Percentiles rank a stretch among this genome's conserved stretches.
These are phyloP conservation scores for Hippoglossus hippoglossus DNA, from an alignment of 2,797 vertebrate genomes.

Conservation along the genomic window DNA sequence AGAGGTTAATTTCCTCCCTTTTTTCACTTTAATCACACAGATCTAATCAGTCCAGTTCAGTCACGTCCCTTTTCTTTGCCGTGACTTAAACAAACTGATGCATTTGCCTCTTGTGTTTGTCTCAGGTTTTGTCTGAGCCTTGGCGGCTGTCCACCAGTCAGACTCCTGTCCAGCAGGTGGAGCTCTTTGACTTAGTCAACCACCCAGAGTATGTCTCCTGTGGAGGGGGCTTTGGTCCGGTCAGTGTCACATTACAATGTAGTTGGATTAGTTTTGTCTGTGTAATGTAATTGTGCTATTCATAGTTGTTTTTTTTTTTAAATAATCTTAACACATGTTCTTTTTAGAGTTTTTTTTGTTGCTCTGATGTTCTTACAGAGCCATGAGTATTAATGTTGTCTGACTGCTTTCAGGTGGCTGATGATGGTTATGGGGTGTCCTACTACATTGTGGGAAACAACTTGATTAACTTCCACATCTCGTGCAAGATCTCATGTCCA, in stretches of 20 bases:
- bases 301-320: neutral
- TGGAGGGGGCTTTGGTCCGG: conserved; percentile 93
- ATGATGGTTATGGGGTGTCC: conserved; percentile 93
- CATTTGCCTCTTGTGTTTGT: neutral
- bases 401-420: conserved; percentile 83
- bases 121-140: conserved; percentile 87
- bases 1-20: conserved; percentile 79
- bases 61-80: neutral
- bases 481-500: conserved; percentile 90
- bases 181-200: conserved; percentile 89
- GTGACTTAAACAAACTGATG: conserved; percentile 1
- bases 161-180: conserved; percentile 87
- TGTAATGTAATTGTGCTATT: neutral
- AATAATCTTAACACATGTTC: neutral
- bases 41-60: neutral
- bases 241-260: conserved; percentile 69
- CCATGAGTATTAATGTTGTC: neutral
- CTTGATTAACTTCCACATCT: conserved; percentile 90
- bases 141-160: conserved; percentile 93
- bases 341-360: neutral
- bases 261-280: neutral
- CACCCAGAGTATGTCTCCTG: conserved; percentile 89
- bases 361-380: neutral
- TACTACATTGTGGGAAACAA: conserved; percentile 88
- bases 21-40: neutral